phyloP scores from a whole-genome alignment of 2,888 invertebrate genomes.

The Cephus rjabovi region DNA sequence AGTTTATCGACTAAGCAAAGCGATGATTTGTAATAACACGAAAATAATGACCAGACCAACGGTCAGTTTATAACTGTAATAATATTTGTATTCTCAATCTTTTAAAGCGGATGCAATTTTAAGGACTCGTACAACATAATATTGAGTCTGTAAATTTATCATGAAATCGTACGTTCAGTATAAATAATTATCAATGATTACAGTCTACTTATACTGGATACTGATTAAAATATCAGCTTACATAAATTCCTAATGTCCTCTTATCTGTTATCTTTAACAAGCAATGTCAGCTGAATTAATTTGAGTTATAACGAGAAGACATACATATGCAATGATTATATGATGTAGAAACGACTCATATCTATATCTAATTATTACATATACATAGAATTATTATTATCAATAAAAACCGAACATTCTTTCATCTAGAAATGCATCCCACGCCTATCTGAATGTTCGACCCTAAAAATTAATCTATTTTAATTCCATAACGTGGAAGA shows the following conservation, averaged over 20 bases:
- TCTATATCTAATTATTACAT: conserved; percentile 18
- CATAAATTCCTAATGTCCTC: background rate
- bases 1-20: background rate
- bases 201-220: background rate
- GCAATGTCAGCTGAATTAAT: background rate
- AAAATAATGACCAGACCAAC: background rate
- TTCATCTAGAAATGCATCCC: background rate
- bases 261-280: background rate
- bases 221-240: background rate
- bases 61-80: background rate
- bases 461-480: background rate
- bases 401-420: background rate
- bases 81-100: background rate
- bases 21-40: background rate
- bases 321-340: background rate
- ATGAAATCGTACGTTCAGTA: background rate
- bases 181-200: background rate
- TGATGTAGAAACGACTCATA: background rate
- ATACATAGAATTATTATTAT: conserved; percentile 23
- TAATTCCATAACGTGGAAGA: conserved; percentile 3
- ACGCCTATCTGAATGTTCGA: background rate
- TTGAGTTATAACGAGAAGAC: background rate
- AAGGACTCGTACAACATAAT: background rate
- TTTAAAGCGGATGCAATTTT: background rate
- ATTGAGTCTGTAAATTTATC: background rate